phyloP scores from a whole-genome alignment of 1,140 invertebrate genomes.

The Formica exsecta region DNA sequence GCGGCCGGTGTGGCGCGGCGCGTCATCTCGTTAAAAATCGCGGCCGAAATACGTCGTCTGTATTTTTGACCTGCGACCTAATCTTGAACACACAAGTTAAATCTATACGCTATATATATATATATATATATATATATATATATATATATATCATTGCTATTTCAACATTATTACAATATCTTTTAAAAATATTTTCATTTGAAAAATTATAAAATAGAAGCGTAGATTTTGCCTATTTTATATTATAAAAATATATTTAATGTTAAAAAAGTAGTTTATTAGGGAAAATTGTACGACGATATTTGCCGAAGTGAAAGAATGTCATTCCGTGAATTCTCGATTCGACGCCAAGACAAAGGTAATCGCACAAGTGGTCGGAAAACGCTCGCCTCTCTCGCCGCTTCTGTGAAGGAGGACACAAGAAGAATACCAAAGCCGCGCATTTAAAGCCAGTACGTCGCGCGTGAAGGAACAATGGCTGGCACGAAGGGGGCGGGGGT shows the following conservation, averaged over 20 bases:
- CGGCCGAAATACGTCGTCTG: not conserved
- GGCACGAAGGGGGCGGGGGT: conserved; percentile 32
- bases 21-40: conserved; percentile 18
- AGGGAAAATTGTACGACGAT: not conserved
- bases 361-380: conserved; percentile 66
- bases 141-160: too few relatives aligned
- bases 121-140: too few relatives aligned
- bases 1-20: not conserved
- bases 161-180: not conserved
- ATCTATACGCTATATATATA: not conserved
- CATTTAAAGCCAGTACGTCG: conserved; percentile 67
- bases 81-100: not conserved
- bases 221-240: not conserved
- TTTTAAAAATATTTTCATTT: not conserved
- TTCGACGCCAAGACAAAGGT: conserved; percentile 40
- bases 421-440: conserved; percentile 64
- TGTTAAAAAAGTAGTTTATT: not conserved
- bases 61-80: conserved; percentile 14
- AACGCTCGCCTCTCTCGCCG: conserved; percentile 42
- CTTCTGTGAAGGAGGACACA: conserved; percentile 57
- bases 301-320: conserved; percentile 15
- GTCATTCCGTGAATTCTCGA: conserved; percentile 19
- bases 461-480: conserved; percentile 59
- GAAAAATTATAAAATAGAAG: not conserved
- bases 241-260: not conserved